Percentiles rank a stretch among this genome's conserved stretches.
phyloP scores from a whole-genome alignment of 1,140 invertebrate genomes.

The Dermatophagoides farinae region DNA sequence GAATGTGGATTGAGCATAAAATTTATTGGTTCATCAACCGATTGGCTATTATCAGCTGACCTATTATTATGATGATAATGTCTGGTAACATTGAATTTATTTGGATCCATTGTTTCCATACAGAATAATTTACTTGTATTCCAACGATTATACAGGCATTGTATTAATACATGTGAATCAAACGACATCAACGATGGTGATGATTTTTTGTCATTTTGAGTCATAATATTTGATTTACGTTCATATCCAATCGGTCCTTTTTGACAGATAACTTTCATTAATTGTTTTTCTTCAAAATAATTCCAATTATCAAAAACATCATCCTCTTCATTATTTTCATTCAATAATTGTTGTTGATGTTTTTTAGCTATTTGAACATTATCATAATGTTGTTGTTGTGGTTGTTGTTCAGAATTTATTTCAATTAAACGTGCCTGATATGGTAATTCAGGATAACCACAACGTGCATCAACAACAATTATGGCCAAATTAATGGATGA shows the following conservation, averaged over 20 bases:
- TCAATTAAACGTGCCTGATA: neutral
- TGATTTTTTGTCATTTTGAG: neutral
- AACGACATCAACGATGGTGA: neutral
- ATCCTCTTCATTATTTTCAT: neutral
- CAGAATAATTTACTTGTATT: neutral
- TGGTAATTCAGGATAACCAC: slow-evolving; percentile 9
- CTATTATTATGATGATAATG: too few relatives aligned
- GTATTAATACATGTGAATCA: neutral
- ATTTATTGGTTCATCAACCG: neutral
- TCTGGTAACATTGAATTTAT: neutral
- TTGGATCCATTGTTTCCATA: neutral
- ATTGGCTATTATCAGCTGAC: too few relatives aligned
- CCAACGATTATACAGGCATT: neutral
- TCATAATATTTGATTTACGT: neutral
- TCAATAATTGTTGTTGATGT: too few relatives aligned
- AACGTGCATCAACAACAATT: neutral
- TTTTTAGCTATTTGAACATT: too few relatives aligned
- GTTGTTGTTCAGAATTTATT: too few relatives aligned
- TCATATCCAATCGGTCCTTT: neutral
- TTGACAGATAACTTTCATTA: neutral
- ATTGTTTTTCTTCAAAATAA: neutral
- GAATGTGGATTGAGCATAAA: neutral
- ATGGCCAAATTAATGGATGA: too few relatives aligned
- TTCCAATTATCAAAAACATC: neutral
- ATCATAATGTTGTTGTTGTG: too few relatives aligned